A percentile compares a stretch with the other conserved stretches of the same genome.
Conservation (phyloP, 35 echinoderm and acorn worm genomes). For the Anneissia japonica region DNA sequence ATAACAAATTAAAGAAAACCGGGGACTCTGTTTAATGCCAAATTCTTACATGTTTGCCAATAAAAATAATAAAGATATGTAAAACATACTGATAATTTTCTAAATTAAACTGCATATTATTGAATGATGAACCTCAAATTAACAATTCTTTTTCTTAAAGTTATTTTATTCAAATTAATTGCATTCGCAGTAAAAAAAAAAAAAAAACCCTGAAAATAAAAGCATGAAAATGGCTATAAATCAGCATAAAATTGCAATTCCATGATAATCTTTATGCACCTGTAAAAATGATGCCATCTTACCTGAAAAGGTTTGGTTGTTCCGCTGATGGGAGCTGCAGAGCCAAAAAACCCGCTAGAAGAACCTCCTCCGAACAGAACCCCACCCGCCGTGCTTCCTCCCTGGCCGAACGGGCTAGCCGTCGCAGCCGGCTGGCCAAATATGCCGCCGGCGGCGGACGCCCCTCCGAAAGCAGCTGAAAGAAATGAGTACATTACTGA, state of each 20-base stretch:
- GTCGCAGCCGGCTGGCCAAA: background rate
- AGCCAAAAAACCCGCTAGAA: background rate
- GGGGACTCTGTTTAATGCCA: background rate
- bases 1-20: background rate
- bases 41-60: too few relatives aligned
- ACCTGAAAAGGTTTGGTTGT: background rate
- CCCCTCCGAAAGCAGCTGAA: background rate
- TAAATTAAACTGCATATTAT: too few relatives aligned
- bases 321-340: background rate
- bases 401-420: background rate
- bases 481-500: conserved; percentile 2
- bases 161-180: too few relatives aligned
- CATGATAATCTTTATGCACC: too few relatives aligned
- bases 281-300: background rate
- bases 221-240: too few relatives aligned
- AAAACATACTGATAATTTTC: too few relatives aligned
- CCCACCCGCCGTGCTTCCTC: background rate
- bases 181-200: too few relatives aligned
- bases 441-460: background rate
- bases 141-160: too few relatives aligned
- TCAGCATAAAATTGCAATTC: too few relatives aligned
- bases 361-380: background rate
- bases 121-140: too few relatives aligned
- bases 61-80: too few relatives aligned
- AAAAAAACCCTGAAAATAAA: too few relatives aligned